Conservation (phyloP, 2,113 vertebrate species). For the Theropithecus gelada region DNA sequence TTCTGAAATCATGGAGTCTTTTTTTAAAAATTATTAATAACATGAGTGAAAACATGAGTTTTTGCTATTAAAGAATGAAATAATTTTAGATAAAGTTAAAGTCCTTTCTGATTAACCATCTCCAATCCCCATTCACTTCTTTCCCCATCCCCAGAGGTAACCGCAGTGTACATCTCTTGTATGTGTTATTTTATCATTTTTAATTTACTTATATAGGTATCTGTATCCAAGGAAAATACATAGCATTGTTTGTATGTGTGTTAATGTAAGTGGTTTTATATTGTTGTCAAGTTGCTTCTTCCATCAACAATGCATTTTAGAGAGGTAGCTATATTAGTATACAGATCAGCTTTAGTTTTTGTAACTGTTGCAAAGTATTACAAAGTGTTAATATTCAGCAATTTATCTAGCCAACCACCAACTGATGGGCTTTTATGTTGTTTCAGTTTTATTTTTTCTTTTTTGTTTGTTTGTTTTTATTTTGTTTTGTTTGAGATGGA, state of each 20-base stretch:
- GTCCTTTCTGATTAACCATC: neutral
- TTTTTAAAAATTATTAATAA: neutral
- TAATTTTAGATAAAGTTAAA: neutral
- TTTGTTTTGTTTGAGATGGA: neutral
- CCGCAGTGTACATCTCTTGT: neutral
- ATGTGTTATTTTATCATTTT: neutral
- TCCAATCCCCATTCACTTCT: neutral
- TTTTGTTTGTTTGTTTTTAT: neutral
- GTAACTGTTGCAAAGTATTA: neutral
- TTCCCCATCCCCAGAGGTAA: neutral
- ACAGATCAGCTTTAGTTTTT: neutral
- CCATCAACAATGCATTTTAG: neutral
- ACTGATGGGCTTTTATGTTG: neutral
- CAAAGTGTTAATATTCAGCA: neutral
- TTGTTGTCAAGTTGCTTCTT: neutral
- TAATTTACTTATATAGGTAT: neutral
- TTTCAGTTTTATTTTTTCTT: neutral
- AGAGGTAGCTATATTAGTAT: neutral
- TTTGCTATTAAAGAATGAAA: conserved; percentile 12
- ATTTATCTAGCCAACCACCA: neutral
- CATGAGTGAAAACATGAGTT: neutral
- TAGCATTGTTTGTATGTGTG: neutral
- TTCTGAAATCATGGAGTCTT: neutral
- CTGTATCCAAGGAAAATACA: neutral
- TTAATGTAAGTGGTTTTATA: neutral